phyloP scores from a whole-genome alignment of 2,888 invertebrate species.

The Cryptus viduatorius region DNA sequence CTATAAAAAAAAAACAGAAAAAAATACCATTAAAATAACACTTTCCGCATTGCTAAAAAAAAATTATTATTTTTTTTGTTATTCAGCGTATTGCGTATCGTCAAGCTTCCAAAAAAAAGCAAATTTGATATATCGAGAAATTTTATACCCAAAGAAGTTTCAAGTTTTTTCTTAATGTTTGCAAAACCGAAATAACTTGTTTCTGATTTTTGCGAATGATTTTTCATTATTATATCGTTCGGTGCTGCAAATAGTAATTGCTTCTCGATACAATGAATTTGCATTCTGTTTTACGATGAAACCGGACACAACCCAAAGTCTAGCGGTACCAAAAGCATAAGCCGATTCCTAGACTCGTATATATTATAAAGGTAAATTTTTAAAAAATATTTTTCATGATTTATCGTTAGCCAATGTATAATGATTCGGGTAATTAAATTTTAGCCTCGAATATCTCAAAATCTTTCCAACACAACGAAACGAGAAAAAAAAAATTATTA shows the following conservation, averaged over 20 bases:
- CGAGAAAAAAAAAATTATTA: too few species aligned
- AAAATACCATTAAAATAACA: constrained; percentile 23
- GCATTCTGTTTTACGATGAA: background rate
- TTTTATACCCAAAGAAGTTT: background rate
- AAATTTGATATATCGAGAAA: background rate
- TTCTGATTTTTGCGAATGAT: too few species aligned
- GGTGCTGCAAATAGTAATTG: background rate
- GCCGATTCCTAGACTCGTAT: constrained; percentile 42
- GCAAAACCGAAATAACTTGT: background rate
- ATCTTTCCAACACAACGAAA: too few species aligned
- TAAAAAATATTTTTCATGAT: too few species aligned
- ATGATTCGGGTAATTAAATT: too few species aligned
- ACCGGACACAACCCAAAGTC: background rate
- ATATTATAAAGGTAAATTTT: background rate
- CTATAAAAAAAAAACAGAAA: constrained; percentile 80
- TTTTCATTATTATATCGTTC: background rate
- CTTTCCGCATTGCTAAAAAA: constrained; percentile 21
- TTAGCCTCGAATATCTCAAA: too few species aligned
- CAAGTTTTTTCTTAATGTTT: background rate
- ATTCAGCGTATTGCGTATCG: background rate
- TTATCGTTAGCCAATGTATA: too few species aligned
- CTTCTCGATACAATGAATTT: background rate
- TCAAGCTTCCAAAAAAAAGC: background rate
- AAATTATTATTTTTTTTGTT: background rate
- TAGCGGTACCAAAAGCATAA: constrained; percentile 55